Evolutionary conservation across 2,113 vertebrate species (phyloP).

Genomic region (Notarius lentiginosus): DNA sequence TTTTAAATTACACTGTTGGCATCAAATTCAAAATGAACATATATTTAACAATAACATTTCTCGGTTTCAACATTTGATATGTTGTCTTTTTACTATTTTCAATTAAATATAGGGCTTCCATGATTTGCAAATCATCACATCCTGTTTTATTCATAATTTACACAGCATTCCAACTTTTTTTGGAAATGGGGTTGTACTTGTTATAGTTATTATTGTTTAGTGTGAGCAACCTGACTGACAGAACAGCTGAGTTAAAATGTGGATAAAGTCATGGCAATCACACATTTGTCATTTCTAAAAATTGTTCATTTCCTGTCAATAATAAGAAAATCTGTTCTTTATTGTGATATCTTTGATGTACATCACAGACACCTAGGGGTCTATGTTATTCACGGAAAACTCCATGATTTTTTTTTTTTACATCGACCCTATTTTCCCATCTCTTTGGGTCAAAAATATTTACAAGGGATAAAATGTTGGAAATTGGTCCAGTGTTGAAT

Average conservation of each 20-base stretch:
- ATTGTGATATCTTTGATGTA: not conserved
- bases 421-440: too few species aligned
- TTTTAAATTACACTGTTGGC: too few species aligned
- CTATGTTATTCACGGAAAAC: not conserved
- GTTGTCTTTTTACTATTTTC: too few species aligned
- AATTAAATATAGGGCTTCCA: too few species aligned
- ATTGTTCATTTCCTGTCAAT: not conserved
- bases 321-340: not conserved
- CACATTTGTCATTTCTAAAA: not conserved
- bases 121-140: too few species aligned
- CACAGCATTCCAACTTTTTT: too few species aligned
- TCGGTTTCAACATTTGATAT: too few species aligned
- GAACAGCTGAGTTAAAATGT: not conserved
- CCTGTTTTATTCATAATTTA: too few species aligned
- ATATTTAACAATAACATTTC: too few species aligned
- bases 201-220: not conserved
- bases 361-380: not conserved
- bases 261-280: not conserved
- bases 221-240: not conserved
- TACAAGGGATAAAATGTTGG: too few species aligned
- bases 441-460: not conserved
- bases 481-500: too few species aligned
- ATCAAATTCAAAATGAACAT: too few species aligned
- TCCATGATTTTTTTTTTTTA: not conserved
- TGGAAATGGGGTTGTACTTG: not conserved